Evolutionary conservation across 2,797 vertebrate species (phyloP), one percentile per base, ranked within the genome.

Genomic region (Chanos chanos): DNA sequence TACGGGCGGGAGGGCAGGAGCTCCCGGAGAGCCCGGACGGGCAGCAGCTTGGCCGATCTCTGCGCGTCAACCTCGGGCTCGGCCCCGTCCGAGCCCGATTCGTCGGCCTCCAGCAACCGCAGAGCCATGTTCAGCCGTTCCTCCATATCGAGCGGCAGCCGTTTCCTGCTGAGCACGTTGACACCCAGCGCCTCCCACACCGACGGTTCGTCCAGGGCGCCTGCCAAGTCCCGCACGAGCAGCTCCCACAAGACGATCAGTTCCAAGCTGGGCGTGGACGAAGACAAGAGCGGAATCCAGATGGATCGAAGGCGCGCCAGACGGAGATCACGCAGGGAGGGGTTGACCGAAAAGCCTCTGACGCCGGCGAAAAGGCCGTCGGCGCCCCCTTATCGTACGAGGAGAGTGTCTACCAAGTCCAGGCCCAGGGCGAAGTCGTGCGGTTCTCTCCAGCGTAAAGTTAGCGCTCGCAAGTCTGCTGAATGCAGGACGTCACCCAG

Each of bases 41-140:
- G 83, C 34, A 66, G 72, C 28, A 77, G 39, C 39, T 64, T 77
- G 30, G 75, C 73, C 30, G 85, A 82, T 49, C 75, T 83, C 47
- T 79, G 55, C 21, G 75, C 73, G 15, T 71, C 73, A 40, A 52
- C 63, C 1, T 74, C 78, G 1, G 80, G 53, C 3, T 78, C 77
- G 1, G 72, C 71, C 8, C 70, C 80, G 10, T 74, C 75, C 3
- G 78, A 80, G 37, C 70, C 71, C n/a, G 68, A 63, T 25, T 77
- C 78, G 31, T 79, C 80, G 4, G 18, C 69, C 43, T 71, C 74
- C 25, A 75, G 74, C 62, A 64, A 64, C 36, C 65, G 50, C 25
- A 73, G 61, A 53, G 71, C 58, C 1, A 41, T 78, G 24, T 80
- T 83, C 34, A 74, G 73, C 44, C 76, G 60, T 21, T 73, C 77